Evolutionary conservation across 2,888 invertebrate species (phyloP), one percentile per base, ranked within the genome.

Genomic region (Platycnemis pennipes): DNA sequence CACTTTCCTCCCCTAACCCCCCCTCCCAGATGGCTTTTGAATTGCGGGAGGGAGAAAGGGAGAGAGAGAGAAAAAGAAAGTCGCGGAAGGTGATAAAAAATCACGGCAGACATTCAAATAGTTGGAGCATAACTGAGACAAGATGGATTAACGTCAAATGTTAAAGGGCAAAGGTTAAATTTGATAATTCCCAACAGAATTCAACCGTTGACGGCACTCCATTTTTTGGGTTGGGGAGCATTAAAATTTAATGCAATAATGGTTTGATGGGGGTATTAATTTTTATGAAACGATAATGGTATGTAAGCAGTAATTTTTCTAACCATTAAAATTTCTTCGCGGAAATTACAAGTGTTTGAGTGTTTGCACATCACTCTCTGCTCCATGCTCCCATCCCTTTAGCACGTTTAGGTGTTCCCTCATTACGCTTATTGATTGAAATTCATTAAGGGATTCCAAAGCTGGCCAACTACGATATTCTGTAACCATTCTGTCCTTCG

Each of bases 1-100:
- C 91, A 87, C 87, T 91, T 91, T 63, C 91, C 91, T 42, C 26
- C n/a, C 44, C n/a, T n/a, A n/a, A n/a, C n/a, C n/a, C n/a, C n/a
- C n/a, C n/a, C n/a, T n/a, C n/a, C n/a, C n/a, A n/a, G 26, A 87
- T 87, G 87, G 45, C 44, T 44, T 87, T 46, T 44, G 45, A n/a
- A 46, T 16, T 0, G 46, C 87, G 16, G 87, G 0, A 42, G n/a
- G 26, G n/a, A 46, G 87, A n/a, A 26, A 42, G n/a, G 26, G n/a
- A 46, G 87, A n/a, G 42, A 44, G 11, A 89, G 31, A 5, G 44
- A 91, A 91, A 44, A 16, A 42, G 44, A 91, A 63, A 63, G 22
- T 37, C n/a, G 13, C 5, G 63, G 37, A 26, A 91, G 44, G 69
- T 22, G 44, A 63, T 91, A 63, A 91, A 44, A 26, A 44, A 13